Evolutionary conservation across 2,797 vertebrate genomes (phyloP).

Genomic region (Meda fulgida): DNA sequence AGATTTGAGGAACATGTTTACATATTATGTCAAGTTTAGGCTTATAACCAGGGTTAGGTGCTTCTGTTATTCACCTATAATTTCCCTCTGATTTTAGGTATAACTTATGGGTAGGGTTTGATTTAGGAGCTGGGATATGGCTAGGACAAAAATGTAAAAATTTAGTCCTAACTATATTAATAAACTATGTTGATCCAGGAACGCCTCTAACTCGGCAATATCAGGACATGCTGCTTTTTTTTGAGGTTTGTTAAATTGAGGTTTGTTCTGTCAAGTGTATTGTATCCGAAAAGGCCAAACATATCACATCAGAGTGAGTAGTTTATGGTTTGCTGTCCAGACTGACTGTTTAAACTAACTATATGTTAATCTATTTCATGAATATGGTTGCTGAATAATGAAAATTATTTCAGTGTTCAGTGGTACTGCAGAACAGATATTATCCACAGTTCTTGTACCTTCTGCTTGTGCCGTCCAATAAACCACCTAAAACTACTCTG

Average conservation of each 20-base stretch:
- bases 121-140: not conserved
- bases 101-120: not conserved
- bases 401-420: constrained; percentile 2
- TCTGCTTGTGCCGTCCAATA: constrained; percentile 10
- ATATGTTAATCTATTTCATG: constrained; percentile 1
- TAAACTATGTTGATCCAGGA: not conserved
- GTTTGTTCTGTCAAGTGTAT: not conserved
- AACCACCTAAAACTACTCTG: constrained; percentile 8
- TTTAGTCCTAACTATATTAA: no score
- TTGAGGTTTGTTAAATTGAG: not conserved
- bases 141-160: no score
- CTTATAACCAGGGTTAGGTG: no score
- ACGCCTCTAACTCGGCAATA: not conserved
- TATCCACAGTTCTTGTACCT: not conserved
- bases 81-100: not conserved
- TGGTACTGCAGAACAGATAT: constrained; percentile 8
- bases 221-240: not conserved
- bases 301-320: constrained; percentile 51
- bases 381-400: constrained; percentile 6
- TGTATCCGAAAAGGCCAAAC: not conserved
- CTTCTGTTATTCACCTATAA: not conserved
- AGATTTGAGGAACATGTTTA: not conserved
- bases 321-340: constrained; percentile 50
- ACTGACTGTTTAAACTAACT: not conserved
- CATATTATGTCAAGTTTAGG: not conserved